Percentiles rank a stretch among this genome's conserved stretches.
Evolutionary conservation across 2,888 invertebrate species (phyloP).

Genomic region (Carterocephalus palaemon): DNA sequence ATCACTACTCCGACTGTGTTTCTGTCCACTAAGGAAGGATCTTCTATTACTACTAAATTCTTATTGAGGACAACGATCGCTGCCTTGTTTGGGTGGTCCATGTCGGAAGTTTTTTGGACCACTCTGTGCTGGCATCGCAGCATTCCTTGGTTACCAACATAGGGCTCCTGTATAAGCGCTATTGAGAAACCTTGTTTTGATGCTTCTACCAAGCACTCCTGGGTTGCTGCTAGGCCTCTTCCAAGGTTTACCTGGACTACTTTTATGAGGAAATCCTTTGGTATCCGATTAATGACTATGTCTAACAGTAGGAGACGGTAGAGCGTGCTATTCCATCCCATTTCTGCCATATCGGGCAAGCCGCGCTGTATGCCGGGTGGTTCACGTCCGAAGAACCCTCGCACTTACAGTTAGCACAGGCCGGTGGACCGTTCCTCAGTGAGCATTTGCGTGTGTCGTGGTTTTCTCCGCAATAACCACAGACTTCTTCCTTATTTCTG

Average conservation of each 20-base stretch:
- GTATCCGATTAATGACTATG: background rate
- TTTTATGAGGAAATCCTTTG: background rate
- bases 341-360: background rate
- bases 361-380: background rate
- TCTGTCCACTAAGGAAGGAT: background rate
- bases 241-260: slow-evolving; percentile 8
- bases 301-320: background rate
- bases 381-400: background rate
- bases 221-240: too few relatives aligned
- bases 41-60: background rate
- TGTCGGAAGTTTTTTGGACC: background rate
- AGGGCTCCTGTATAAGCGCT: slow-evolving; percentile 20
- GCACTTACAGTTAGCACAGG: background rate
- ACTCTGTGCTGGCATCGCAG: too few relatives aligned
- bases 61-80: background rate
- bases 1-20: too few relatives aligned
- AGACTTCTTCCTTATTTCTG: background rate
- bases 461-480: background rate
- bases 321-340: background rate
- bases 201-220: slow-evolving; percentile 6
- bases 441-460: slow-evolving; percentile 5
- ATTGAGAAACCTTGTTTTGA: background rate
- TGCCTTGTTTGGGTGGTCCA: background rate
- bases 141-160: too few relatives aligned
- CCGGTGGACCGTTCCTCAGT: background rate